phyloP scores from a whole-genome alignment of 2,888 invertebrate species.

The Eledone cirrhosa region DNA sequence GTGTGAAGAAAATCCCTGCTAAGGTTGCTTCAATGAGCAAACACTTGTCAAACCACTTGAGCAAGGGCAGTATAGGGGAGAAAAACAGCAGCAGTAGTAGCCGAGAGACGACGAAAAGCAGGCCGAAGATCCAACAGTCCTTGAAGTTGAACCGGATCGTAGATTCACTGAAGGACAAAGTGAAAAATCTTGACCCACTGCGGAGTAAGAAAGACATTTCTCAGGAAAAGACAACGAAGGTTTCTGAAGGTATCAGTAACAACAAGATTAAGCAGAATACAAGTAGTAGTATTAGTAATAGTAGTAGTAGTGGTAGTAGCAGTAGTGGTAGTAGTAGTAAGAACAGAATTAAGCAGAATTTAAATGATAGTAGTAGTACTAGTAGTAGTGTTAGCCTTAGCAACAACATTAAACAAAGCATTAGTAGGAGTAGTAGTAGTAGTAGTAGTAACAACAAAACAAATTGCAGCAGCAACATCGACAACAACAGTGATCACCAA shows the following conservation, averaged over 20 bases:
- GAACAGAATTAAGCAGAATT: neutral
- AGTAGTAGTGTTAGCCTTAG: too few relatives aligned
- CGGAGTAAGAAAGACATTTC: neutral
- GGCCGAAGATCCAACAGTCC: slow-evolving; percentile 56
- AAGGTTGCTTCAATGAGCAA: neutral
- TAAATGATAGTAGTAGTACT: too few relatives aligned
- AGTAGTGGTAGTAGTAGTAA: neutral
- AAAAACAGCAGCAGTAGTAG: slow-evolving; percentile 3
- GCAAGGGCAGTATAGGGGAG: neutral
- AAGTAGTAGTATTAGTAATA: neutral
- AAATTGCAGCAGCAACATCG: too few relatives aligned
- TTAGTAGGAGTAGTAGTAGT: too few relatives aligned
- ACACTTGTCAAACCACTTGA: neutral
- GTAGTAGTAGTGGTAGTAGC: neutral
- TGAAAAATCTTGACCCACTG: slow-evolving; percentile 51
- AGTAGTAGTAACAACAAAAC: too few relatives aligned
- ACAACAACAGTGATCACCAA: too few relatives aligned
- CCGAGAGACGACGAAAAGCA: slow-evolving; percentile 31
- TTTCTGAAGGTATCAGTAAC: neutral
- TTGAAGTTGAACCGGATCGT: slow-evolving; percentile 55
- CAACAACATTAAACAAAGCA: too few relatives aligned
- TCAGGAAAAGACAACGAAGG: slow-evolving; percentile 7
- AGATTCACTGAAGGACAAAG: slow-evolving; percentile 55
- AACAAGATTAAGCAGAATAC: slow-evolving; percentile 6
- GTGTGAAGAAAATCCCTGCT: slow-evolving; percentile 42